phyloP scores from a whole-genome alignment of 2,113 vertebrate species.

The Grammomys dolichurus region DNA sequence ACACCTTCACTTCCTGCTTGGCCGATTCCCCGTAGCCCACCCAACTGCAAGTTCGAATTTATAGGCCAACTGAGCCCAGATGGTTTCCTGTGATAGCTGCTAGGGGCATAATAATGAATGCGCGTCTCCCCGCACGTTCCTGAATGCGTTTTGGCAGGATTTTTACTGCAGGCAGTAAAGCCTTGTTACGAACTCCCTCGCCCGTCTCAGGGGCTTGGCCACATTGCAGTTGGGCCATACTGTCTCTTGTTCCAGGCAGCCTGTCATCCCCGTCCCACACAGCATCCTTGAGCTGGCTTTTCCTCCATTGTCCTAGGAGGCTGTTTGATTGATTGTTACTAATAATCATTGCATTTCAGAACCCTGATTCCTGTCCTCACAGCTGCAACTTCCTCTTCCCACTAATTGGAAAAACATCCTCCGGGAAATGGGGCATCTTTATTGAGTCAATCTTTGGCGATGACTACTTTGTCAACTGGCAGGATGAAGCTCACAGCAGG shows the following conservation, averaged over 20 bases:
- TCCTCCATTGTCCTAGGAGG: constrained; percentile 54
- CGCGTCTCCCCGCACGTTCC: constrained; percentile 56
- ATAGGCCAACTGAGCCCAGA: constrained; percentile 90
- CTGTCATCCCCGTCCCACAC: constrained; percentile 19
- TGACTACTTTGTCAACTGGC: constrained; percentile 54
- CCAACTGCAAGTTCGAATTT: constrained; percentile 79
- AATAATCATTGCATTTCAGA: constrained; percentile 74
- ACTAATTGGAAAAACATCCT: constrained; percentile 74
- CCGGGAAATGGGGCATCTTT: constrained; percentile 69
- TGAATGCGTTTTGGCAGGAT: constrained; percentile 73
- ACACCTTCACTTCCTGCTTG: constrained; percentile 88
- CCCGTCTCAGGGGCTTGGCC: constrained; percentile 65
- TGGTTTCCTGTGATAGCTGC: constrained; percentile 92
- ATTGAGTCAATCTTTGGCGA: constrained; percentile 66
- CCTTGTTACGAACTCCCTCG: constrained; percentile 65
- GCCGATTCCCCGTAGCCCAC: constrained; percentile 83
- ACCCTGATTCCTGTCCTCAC: constrained; percentile 61
- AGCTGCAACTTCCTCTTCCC: constrained; percentile 72
- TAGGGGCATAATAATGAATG: constrained; percentile 79
- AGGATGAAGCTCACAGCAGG: constrained; percentile 45
- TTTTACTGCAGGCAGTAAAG: constrained; percentile 80
- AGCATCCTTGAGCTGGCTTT: constrained; percentile 41
- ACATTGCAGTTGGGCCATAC: neutral
- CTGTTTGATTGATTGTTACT: constrained; percentile 75
- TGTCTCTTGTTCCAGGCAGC: constrained; percentile 30